Percentiles rank a stretch among this genome's conserved stretches.
Conservation (phyloP, 2,888 invertebrate genomes). For the Brachylomia viminalis region DNA sequence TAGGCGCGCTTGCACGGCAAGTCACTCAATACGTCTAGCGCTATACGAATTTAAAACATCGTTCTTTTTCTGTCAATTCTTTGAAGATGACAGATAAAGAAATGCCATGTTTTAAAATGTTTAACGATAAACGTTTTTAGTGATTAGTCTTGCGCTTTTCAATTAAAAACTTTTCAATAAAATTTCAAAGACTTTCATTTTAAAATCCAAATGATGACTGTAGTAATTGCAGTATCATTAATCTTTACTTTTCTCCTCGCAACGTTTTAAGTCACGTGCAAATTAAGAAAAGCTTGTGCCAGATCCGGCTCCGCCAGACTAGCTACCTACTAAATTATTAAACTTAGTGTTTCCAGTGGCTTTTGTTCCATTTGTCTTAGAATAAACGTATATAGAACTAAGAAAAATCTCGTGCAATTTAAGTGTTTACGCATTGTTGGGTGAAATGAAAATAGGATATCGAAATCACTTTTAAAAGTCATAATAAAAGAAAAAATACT, state of each 20-base stretch:
- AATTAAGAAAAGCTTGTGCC: slow-evolving; percentile 7
- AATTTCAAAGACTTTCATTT: neutral
- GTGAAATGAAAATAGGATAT: too few relatives aligned
- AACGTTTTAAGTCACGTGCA: neutral
- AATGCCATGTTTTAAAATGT: neutral
- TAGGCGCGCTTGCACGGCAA: neutral
- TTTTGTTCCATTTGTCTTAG: slow-evolving; percentile 14
- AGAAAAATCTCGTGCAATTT: neutral
- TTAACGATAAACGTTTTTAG: neutral
- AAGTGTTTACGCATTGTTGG: neutral
- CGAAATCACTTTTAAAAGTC: too few relatives aligned
- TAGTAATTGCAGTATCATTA: neutral
- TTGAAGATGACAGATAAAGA: neutral
- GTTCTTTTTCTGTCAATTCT: neutral
- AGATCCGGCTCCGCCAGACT: neutral
- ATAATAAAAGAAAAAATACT: too few relatives aligned
- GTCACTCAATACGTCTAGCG: neutral
- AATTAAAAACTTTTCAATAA: too few relatives aligned
- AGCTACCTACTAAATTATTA: neutral
- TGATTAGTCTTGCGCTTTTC: neutral
- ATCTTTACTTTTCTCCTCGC: neutral
- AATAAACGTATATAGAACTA: neutral
- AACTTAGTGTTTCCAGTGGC: neutral
- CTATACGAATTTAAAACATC: neutral
- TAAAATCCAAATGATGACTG: neutral